phyloP scores from a whole-genome alignment of 2,888 invertebrate species.

The Spodoptera littoralis region DNA sequence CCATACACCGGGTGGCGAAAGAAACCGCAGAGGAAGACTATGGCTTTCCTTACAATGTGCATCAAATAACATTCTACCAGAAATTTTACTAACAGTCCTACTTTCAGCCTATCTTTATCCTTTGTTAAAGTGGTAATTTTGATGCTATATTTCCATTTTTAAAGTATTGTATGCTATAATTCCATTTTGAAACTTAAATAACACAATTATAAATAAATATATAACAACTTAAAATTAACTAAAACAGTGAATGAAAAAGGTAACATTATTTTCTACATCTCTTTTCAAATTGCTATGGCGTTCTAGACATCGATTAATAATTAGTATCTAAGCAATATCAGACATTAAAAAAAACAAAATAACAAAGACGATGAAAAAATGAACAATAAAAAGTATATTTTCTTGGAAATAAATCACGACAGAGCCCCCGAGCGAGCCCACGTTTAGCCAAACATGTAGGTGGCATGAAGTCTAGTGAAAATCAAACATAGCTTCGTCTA shows the following conservation, averaged over 20 bases:
- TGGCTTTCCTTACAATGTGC: constrained; percentile 46
- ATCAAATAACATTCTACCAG: constrained; percentile 21
- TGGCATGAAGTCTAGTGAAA: constrained; percentile 56
- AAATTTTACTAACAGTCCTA: constrained; percentile 1
- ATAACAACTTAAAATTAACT: too few relatives aligned
- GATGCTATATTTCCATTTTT: too few relatives aligned
- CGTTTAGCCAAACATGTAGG: constrained; percentile 31
- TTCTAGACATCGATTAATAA: too few relatives aligned
- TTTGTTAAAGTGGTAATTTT: too few relatives aligned
- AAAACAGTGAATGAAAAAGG: too few relatives aligned
- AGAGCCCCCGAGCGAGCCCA: constrained; percentile 12
- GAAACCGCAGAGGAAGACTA: constrained; percentile 51
- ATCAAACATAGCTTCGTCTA: constrained; percentile 72
- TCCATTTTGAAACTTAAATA: too few relatives aligned
- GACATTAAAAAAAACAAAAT: background rate
- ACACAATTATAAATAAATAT: too few relatives aligned
- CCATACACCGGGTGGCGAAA: constrained; percentile 64
- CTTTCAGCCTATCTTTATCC: background rate
- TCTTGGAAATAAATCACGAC: constrained; percentile 2
- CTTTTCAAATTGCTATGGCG: too few relatives aligned
- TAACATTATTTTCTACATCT: too few relatives aligned
- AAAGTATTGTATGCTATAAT: too few relatives aligned
- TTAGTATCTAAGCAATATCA: too few relatives aligned
- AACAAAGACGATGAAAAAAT: background rate
- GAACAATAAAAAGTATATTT: background rate